Base-by-base conservation (phyloP, 2,797 vertebrate genomes). In the Chaetophractus vellerosus region DNA sequence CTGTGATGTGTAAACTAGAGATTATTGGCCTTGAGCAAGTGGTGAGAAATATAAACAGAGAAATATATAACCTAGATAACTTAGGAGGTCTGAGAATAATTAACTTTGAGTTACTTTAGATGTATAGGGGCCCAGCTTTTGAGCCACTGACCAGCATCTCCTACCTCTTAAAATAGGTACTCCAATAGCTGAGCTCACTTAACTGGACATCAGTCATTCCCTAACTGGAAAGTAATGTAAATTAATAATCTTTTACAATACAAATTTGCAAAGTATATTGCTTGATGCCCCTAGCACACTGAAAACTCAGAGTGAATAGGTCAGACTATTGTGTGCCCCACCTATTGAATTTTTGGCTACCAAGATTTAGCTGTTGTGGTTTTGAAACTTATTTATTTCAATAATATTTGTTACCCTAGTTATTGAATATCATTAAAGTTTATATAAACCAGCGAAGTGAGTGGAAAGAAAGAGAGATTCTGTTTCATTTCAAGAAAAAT, bases 341-440 rank as follows among this genome's bases (percentile, higher is more conserved):
- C 9, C 3, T 0, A 3, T 41, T 63, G 61, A 31, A 80, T 28
- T 50, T 84, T 68, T 7, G 33, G 9, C 50, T 88, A 14, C 18
- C 9, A 55, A 55, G 33, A 95, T 28, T 71, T 80, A n/a, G 15
- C 21, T 24, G 10, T 45, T 45, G 74, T 80, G 84, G 6, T 61
- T 69, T 45, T 6, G 52, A 84, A 72, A 57, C 26, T 0, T 2
- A 9, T 80, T 68, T 75, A 61, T 28, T 66, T 0, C 3, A 48
- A 16, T 19, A 21, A 3, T 55, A 33, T 38, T 2, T 48, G 14
- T 28, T 55, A 28, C 50, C 4, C 12, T 74, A 66, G 72, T 68
- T 91, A 64, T 33, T 76, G 76, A 71, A 26, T 33, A 1, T 48
- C 92, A 85, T 94, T 64, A 89, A 90, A 85, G 82, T n/a, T 82